These are phyloP conservation scores for Himalopsyche japonica DNA, from an alignment of 2,888 invertebrate species.

Conservation along the genomic window DNA sequence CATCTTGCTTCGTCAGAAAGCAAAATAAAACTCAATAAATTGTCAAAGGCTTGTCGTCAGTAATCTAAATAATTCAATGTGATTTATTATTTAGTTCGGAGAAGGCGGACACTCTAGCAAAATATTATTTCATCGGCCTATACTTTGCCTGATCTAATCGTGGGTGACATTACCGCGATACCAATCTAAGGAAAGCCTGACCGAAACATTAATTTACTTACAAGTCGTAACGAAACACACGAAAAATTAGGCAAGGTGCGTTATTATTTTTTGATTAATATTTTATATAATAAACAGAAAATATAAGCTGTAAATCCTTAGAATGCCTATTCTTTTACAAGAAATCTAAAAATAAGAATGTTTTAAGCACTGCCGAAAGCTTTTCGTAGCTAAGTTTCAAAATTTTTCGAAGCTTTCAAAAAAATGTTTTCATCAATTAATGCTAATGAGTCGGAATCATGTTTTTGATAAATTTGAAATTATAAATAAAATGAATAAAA, in stretches of 20 bases:
- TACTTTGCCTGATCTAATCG: not conserved
- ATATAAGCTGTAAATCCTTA: no score
- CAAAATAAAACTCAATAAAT: not conserved
- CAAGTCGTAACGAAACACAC: not conserved
- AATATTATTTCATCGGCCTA: not conserved
- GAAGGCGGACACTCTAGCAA: not conserved
- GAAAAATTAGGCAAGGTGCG: not conserved
- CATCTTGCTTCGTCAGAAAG: no score
- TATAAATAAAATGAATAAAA: no score
- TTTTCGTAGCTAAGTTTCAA: no score
- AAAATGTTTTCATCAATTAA: no score
- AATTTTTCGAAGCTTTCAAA: no score
- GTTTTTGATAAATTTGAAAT: no score
- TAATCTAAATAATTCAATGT: not conserved
- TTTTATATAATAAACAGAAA: no score
- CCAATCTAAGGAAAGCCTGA: not conserved
- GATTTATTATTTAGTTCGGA: not conserved
- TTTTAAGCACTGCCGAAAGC: no score
- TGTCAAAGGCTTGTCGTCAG: not conserved
- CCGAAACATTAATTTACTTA: not conserved
- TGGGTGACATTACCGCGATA: not conserved
- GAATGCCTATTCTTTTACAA: no score
- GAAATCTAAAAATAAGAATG: no score
- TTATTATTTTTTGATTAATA: not conserved
- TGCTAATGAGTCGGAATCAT: no score